These are phyloP conservation scores for Thereva unica DNA, from an alignment of 2,888 invertebrate species.

Conservation along the genomic window DNA sequence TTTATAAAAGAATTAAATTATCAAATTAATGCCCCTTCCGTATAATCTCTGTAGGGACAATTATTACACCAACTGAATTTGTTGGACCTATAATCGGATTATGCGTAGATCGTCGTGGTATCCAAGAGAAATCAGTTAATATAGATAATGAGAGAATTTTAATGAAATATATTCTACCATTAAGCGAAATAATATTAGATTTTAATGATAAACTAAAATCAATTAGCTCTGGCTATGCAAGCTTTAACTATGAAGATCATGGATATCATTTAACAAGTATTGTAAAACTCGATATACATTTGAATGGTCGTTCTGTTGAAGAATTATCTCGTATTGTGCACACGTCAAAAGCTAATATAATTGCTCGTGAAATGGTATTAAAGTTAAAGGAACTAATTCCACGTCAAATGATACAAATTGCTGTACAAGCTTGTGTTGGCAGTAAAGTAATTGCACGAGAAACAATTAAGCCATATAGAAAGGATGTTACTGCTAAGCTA, in stretches of 20 bases:
- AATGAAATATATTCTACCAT: slow-evolving; percentile 80
- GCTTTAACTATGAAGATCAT: slow-evolving; percentile 89
- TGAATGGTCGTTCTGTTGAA: slow-evolving; percentile 81
- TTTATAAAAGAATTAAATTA: slow-evolving; percentile 1
- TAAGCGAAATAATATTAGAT: slow-evolving; percentile 92
- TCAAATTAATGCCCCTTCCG: slow-evolving; percentile 42
- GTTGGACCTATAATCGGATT: slow-evolving; percentile 71
- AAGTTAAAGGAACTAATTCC: slow-evolving; percentile 85
- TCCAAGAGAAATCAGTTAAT: slow-evolving; percentile 66
- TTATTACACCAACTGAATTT: slow-evolving; percentile 82
- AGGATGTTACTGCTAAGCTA: slow-evolving; percentile 92
- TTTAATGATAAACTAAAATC: slow-evolving; percentile 93
- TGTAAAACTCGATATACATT: slow-evolving; percentile 70
- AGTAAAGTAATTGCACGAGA: slow-evolving; percentile 82
- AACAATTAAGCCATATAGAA: slow-evolving; percentile 82
- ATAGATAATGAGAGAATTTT: slow-evolving; percentile 84
- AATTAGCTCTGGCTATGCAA: slow-evolving; percentile 91
- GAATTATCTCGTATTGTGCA: slow-evolving; percentile 86
- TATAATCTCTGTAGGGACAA: slow-evolving; percentile 68
- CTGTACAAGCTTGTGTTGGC: slow-evolving; percentile 82
- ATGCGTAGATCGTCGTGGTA: slow-evolving; percentile 75
- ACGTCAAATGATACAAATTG: slow-evolving; percentile 83
- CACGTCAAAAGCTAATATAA: slow-evolving; percentile 65
- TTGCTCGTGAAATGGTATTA: slow-evolving; percentile 70
- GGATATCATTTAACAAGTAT: slow-evolving; percentile 80